A percentile compares a stretch with the other conserved stretches of the same genome.
Conservation (phyloP, 2,888 invertebrate species). For the Philopedon plagiatum region DNA sequence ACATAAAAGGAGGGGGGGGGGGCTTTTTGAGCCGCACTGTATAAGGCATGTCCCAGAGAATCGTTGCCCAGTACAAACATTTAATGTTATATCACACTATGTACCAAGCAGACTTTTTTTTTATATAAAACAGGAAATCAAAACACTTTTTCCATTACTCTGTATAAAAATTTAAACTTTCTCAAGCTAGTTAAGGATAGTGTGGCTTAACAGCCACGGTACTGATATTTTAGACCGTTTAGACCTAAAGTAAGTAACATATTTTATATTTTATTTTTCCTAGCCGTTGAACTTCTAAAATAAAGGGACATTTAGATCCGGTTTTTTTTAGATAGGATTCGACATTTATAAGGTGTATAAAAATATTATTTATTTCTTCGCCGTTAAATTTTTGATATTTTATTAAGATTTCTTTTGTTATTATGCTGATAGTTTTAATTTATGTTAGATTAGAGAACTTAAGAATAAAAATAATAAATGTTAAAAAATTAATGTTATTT, state of each 20-base stretch:
- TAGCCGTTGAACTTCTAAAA: not conserved
- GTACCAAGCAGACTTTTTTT: too few relatives aligned
- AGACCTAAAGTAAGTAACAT: not conserved
- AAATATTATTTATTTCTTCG: constrained; percentile 5
- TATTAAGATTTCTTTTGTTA: constrained; percentile 7
- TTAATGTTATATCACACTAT: too few relatives aligned
- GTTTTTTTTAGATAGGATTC: not conserved
- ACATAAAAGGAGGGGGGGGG: too few relatives aligned
- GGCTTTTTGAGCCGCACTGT: too few relatives aligned
- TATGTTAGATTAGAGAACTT: constrained; percentile 1
- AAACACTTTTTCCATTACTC: too few relatives aligned
- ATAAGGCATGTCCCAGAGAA: too few relatives aligned
- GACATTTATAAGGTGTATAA: not conserved
- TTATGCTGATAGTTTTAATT: constrained; percentile 11
- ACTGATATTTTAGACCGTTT: constrained; percentile 5
- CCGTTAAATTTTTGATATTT: constrained; percentile 1
- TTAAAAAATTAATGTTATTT: constrained; percentile 19
- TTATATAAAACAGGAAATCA: too few relatives aligned
- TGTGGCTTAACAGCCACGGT: not conserved
- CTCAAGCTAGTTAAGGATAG: not conserved
- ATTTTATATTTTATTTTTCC: not conserved
- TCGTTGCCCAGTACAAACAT: too few relatives aligned
- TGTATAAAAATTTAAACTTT: not conserved
- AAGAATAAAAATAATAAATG: constrained; percentile 7
- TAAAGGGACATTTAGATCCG: not conserved